phyloP scores from a whole-genome alignment of 2,797 vertebrate genomes.

The Peromyscus eremicus region DNA sequence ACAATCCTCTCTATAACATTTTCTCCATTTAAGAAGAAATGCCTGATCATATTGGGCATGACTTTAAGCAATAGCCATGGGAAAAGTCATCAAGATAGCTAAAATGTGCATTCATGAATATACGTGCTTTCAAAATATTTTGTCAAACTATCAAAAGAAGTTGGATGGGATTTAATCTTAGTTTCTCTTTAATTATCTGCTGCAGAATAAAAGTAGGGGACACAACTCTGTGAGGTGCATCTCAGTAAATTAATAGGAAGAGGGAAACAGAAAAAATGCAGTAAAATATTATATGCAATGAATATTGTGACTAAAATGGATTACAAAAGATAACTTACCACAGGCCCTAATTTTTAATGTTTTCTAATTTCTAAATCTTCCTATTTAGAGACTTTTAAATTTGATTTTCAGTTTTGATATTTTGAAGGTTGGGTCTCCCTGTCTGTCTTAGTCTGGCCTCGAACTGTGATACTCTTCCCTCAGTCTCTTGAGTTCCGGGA shows the following conservation, averaged over 20 bases:
- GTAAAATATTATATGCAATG: neutral
- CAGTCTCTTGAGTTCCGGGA: neutral
- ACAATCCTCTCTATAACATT: conserved; percentile 48
- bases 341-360: neutral
- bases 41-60: neutral
- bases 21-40: neutral
- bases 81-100: neutral
- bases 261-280: neutral
- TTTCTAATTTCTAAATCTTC: neutral
- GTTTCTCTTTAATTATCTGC: neutral
- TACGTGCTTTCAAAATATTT: neutral
- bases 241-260: neutral
- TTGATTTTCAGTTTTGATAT: neutral
- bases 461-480: neutral
- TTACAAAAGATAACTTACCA: neutral
- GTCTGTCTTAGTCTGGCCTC: neutral
- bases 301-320: neutral
- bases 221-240: neutral
- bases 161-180: neutral
- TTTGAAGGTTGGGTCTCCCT: neutral
- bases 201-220: conserved; percentile 6
- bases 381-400: neutral
- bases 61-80: neutral
- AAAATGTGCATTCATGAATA: neutral
- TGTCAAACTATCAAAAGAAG: neutral